Evolutionary conservation across 2,888 invertebrate genomes (phyloP), one percentile per base, ranked within the genome.

Genomic region (Mamestra brassicae): DNA sequence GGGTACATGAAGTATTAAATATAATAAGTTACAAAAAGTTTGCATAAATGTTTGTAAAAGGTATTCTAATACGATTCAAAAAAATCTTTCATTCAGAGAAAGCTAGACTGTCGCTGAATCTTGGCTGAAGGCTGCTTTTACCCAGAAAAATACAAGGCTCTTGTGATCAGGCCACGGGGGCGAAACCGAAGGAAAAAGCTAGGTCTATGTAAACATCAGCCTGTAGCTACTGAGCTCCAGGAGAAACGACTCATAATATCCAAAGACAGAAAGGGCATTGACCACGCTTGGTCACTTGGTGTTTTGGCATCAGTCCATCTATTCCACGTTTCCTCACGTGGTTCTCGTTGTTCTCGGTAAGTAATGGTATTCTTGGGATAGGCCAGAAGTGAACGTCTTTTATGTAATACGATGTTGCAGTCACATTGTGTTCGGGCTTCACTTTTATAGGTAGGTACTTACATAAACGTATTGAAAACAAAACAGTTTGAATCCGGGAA

Each of bases 231-330:
- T 52, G 42, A 8, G 15, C 1, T 7, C 17, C 17, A 47, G 6
- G 45, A 55, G 26, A 42, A 55, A 57, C 26, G 17, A 17, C 17
- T 70, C 36, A 47, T 4, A 7, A 38, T 47, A n/a, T n/a, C n/a
- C 15, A 64, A 55, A 50, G 55, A 50, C 38, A 2, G 10, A 65
- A 50, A 65, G 47, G 55, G 38, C 76, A 50, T 76, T 34, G 15
- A 76, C 50, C 67, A 36, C 36, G n/a, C 42, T 57, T 58, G 57
- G 17, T 52, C 34, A 50, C n/a, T n/a, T 8, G 42, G 38, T 42
- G 8, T 65, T 55, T 65, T 75, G 55, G 65, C 76, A 74, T 13
- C 34, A 15, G 47, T 76, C 57, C 57, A 76, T 66, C 34, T 36
- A 36, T 66, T 57, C 6, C n/a, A 50, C 42, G 34, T 17, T 66